A percentile compares a stretch with the other conserved stretches of the same genome.
phyloP scores from a whole-genome alignment of 1,140 invertebrate species.

The Eulimnadia texana region DNA sequence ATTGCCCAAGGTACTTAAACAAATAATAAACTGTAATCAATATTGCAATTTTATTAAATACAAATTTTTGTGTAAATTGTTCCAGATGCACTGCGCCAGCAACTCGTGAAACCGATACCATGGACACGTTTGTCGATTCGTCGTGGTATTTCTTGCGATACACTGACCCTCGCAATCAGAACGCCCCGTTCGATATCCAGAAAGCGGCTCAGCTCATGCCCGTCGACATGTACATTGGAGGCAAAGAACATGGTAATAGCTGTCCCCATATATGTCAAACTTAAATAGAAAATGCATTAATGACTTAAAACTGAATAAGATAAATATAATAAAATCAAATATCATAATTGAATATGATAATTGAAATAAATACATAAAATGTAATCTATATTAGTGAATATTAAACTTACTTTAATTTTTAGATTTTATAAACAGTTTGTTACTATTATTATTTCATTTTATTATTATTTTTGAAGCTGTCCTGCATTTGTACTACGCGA shows the following conservation, averaged over 20 bases:
- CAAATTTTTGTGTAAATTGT: conserved; percentile 12
- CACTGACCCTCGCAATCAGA: conserved; percentile 63
- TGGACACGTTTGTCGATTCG: conserved; percentile 99
- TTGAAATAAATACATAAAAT: too few species aligned
- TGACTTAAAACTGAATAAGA: neutral
- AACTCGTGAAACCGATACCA: conserved; percentile 82
- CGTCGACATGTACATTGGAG: conserved; percentile 92
- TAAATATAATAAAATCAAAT: neutral
- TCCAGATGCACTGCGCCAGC: conserved; percentile 47
- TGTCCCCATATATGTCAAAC: neutral
- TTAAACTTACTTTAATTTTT: neutral
- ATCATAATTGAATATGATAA: too few species aligned
- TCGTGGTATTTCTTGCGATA: conserved; percentile 96
- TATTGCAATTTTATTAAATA: conserved; percentile 13
- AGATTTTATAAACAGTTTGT: neutral
- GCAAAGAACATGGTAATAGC: conserved; percentile 88
- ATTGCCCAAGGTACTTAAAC: conserved; percentile 49
- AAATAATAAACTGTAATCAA: neutral
- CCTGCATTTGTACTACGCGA: conserved; percentile 90
- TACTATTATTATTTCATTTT: neutral
- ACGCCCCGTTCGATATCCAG: conserved; percentile 49
- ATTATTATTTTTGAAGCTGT: conserved; percentile 41
- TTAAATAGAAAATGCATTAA: neutral
- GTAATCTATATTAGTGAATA: too few species aligned
- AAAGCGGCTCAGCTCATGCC: conserved; percentile 51